Conservation (phyloP, 1,140 invertebrate genomes). For the Laodelphax striatellus region DNA sequence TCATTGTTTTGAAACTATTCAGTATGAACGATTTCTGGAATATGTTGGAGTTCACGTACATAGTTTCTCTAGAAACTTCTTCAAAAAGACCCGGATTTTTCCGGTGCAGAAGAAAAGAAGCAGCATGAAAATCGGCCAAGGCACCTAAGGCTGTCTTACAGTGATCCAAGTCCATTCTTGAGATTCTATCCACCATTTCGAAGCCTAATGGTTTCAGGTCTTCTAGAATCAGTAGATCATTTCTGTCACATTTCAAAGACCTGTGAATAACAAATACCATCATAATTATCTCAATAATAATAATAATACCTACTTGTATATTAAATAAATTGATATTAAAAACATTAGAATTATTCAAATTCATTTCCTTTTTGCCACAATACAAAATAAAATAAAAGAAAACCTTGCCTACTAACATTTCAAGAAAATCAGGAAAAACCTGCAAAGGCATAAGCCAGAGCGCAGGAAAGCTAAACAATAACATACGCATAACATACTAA, state of each 20-base stretch:
- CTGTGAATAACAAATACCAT: neutral
- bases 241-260: neutral
- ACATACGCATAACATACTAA: no score
- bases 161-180: constrained; percentile 20
- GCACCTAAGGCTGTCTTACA: constrained; percentile 17
- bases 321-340: no score
- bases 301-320: no score
- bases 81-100: constrained; percentile 10
- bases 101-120: constrained; percentile 14
- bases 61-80: neutral
- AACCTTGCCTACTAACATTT: no score
- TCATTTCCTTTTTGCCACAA: no score
- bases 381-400: no score
- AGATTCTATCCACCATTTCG: constrained; percentile 20
- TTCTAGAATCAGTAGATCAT: constrained; percentile 18
- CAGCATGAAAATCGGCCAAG: constrained; percentile 23
- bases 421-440: no score
- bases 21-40: neutral
- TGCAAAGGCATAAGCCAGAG: no score
- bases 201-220: constrained; percentile 21
- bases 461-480: no score
- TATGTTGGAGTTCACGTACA: neutral
- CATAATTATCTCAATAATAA: no score
- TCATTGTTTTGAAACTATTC: neutral
- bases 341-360: no score